Percentiles rank a stretch among this genome's conserved stretches.
These are phyloP conservation scores for Drosophila takahashii DNA, from an alignment of 1,140 invertebrate genomes.

Conservation along the genomic window DNA sequence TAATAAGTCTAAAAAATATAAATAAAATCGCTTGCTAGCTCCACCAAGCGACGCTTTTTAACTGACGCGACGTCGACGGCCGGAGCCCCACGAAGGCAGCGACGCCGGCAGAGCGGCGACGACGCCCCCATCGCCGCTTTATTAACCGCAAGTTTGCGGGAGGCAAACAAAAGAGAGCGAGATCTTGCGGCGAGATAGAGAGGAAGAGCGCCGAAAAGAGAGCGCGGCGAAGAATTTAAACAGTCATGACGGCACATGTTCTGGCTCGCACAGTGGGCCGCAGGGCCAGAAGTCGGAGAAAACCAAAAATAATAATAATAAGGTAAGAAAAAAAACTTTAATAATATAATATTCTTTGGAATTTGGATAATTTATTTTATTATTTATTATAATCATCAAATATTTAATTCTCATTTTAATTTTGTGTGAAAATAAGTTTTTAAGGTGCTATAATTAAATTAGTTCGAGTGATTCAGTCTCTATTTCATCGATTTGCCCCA, in stretches of 20 bases:
- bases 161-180: conserved; percentile 14
- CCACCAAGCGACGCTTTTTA: conserved; percentile 67
- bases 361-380: too few species aligned
- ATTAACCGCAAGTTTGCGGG: conserved; percentile 42
- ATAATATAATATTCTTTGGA: too few species aligned
- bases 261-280: conserved; percentile 14
- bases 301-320: too few species aligned
- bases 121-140: conserved; percentile 35
- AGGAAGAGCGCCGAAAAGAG: conserved; percentile 21
- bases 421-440: too few species aligned
- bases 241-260: conserved; percentile 16
- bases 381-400: too few species aligned
- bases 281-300: neutral
- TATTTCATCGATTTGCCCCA: conserved; percentile 26
- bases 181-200: conserved; percentile 15
- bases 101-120: conserved; percentile 29
- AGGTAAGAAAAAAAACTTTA: too few species aligned
- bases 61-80: conserved; percentile 63
- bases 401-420: too few species aligned
- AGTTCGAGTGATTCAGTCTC: too few species aligned
- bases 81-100: conserved; percentile 30
- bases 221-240: conserved; percentile 27
- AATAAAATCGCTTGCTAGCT: conserved; percentile 65
- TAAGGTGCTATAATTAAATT: too few species aligned
- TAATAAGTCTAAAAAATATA: conserved; percentile 44